Base-by-base conservation (phyloP, 2,797 vertebrate species). In the Anas bernieri region DNA sequence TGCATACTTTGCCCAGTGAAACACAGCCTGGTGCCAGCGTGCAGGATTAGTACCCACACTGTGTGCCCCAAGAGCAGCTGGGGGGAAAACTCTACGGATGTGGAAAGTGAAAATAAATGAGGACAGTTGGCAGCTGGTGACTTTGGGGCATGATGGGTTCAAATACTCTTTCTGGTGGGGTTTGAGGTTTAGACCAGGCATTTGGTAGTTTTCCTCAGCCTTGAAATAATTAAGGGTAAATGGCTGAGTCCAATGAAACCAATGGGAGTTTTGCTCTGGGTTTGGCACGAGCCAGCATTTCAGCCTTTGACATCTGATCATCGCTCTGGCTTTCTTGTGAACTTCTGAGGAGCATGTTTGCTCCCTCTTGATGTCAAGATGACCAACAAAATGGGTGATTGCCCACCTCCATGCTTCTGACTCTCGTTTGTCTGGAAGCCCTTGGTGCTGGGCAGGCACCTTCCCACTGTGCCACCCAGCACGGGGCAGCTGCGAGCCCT, bases 11-110 rank as follows among this genome's bases (percentile, higher is more conserved):
- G 31, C 33, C 50, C 17, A 1, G 2, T 75, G 82, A 88, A 94
- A 81, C 59, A 56, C 45, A 69, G 7, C 48, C 30, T 84, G n/a
- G 8, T 92, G 83, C 69, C 83, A 95, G 45, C 30, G 16, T 15
- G 16, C 17, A 86, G 62, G 46, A 55, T 78, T 81, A 90, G 62
- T 80, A 56, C 50, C 30, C 59, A 78, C 74, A 70, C 43, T 48
- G 17, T 1, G 0, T 75, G 76, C 3, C 50, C 17, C 12, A 41
- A 22, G 26, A 85, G 45, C 59, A 45, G 46, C 21, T 69, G 46
- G 4, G 26, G 58, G 33, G 26, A 80, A 76, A 67, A 37, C 1
- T 1, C 48, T 37, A 5, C 7, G 35, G 16, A 72, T 58, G 22
- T 7, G 1, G 7, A 58, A 86, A 75, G 48, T 39, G 18, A 9